A percentile compares a stretch with the other conserved stretches of the same genome.
Conservation (phyloP, 2,888 invertebrate species). For the Endotricha flammealis region DNA sequence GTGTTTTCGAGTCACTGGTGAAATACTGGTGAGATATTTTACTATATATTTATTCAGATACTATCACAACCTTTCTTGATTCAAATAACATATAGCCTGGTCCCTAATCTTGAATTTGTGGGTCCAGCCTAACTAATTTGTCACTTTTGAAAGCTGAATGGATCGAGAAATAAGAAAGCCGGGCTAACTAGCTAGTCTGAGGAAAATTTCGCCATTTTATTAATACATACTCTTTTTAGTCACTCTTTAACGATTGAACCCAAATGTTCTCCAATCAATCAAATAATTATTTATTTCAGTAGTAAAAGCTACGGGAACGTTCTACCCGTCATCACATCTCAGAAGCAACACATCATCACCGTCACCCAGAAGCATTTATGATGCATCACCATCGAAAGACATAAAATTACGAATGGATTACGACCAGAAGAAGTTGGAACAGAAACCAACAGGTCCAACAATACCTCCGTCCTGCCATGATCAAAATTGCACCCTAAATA, state of each 20-base stretch:
- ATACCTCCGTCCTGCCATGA: conserved; percentile 79
- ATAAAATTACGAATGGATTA: conserved; percentile 57
- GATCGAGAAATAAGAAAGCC: too few relatives aligned
- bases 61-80: too few relatives aligned
- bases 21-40: too few relatives aligned
- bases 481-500: conserved; percentile 69
- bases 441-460: conserved; percentile 58
- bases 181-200: too few relatives aligned
- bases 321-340: conserved; percentile 87
- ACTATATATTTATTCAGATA: too few relatives aligned
- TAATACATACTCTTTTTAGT: neutral
- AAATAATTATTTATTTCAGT: conserved; percentile 80
- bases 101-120: too few relatives aligned
- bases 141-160: too few relatives aligned
- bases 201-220: too few relatives aligned
- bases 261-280: conserved; percentile 20
- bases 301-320: conserved; percentile 95
- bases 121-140: too few relatives aligned
- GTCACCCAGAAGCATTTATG: conserved; percentile 75
- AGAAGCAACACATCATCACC: conserved; percentile 76
- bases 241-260: neutral
- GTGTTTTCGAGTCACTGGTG: too few relatives aligned
- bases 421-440: conserved; percentile 60
- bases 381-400: conserved; percentile 75
- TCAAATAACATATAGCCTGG: too few relatives aligned